These are phyloP conservation scores for Meta bourneti DNA, from an alignment of 2,888 invertebrate species.

Conservation along the genomic window DNA sequence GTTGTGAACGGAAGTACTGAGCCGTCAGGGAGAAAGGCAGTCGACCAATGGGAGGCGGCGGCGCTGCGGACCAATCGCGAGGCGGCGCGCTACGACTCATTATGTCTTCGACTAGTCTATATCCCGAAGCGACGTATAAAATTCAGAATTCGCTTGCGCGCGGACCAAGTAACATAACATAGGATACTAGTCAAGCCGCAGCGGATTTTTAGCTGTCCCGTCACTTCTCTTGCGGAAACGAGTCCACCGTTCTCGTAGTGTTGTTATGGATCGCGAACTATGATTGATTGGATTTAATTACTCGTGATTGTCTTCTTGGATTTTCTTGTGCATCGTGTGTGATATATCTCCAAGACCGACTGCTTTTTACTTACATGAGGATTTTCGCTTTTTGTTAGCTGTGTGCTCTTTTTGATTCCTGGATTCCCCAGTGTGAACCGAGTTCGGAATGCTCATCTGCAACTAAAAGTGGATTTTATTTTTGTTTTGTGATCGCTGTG, in stretches of 20 bases:
- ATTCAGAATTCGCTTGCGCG: conserved; percentile 58
- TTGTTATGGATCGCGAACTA: not conserved
- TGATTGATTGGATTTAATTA: conserved; percentile 49
- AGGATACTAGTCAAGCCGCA: conserved; percentile 68
- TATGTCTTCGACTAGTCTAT: conserved; percentile 69
- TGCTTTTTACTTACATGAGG: conserved; percentile 2
- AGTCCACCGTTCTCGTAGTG: too few species aligned
- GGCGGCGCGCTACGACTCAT: conserved; percentile 48
- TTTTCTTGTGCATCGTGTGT: not conserved
- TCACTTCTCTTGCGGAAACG: not conserved
- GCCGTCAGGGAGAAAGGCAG: conserved; percentile 5
- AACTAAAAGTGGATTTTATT: conserved; percentile 57
- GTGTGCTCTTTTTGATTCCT: conserved; percentile 3
- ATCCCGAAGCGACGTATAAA: conserved; percentile 48
- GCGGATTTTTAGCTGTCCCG: conserved; percentile 9
- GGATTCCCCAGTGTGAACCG: not conserved
- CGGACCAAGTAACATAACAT: conserved; percentile 43
- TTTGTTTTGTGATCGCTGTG: conserved; percentile 48
- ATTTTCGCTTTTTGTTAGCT: conserved; percentile 12
- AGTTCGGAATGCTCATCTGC: conserved; percentile 12
- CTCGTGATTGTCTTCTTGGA: not conserved
- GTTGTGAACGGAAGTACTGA: conserved; percentile 60
- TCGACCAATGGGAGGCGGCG: conserved; percentile 33
- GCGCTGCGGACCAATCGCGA: conserved; percentile 46
- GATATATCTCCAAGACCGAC: not conserved